These are phyloP conservation scores for Eueides isabella DNA, from an alignment of 1,140 invertebrate genomes.

Conservation along the genomic window DNA sequence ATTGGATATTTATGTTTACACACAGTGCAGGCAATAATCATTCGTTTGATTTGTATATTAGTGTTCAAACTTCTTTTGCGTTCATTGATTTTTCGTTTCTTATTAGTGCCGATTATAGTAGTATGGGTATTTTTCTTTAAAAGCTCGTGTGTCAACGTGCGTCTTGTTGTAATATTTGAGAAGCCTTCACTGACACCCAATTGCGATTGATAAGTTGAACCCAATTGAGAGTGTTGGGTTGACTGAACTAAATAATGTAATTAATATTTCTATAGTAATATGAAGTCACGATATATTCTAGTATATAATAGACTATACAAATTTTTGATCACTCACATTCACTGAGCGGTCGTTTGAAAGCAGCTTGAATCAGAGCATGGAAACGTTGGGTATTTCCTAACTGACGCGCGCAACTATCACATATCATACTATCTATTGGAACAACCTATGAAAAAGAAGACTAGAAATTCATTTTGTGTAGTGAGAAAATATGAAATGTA, in stretches of 20 bases:
- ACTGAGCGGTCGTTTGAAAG: constrained; percentile 51
- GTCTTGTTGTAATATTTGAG: constrained; percentile 17
- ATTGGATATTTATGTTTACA: constrained; percentile 61
- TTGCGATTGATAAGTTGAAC: constrained; percentile 43
- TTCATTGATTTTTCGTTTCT: constrained; percentile 30
- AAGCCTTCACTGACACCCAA: constrained; percentile 39
- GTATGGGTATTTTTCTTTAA: constrained; percentile 36
- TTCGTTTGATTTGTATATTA: constrained; percentile 41
- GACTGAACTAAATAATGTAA: constrained; percentile 4
- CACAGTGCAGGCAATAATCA: constrained; percentile 49
- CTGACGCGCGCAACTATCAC: constrained; percentile 54
- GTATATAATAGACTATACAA: neutral
- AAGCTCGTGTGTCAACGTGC: constrained; percentile 14
- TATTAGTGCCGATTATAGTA: constrained; percentile 31
- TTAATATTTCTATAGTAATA: neutral
- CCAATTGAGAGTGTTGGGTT: constrained; percentile 14
- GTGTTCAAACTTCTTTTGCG: constrained; percentile 33
- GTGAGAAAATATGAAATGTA: neutral
- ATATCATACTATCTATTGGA: constrained; percentile 52
- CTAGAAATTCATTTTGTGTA: neutral
- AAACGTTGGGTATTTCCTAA: constrained; percentile 53
- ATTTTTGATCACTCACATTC: constrained; percentile 44
- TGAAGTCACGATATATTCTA: neutral
- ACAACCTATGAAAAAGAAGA: constrained; percentile 43
- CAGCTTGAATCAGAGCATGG: constrained; percentile 48